Evolutionary conservation across 2,113 vertebrate genomes (phyloP).

Genomic region (Miniopterus natalensis): DNA sequence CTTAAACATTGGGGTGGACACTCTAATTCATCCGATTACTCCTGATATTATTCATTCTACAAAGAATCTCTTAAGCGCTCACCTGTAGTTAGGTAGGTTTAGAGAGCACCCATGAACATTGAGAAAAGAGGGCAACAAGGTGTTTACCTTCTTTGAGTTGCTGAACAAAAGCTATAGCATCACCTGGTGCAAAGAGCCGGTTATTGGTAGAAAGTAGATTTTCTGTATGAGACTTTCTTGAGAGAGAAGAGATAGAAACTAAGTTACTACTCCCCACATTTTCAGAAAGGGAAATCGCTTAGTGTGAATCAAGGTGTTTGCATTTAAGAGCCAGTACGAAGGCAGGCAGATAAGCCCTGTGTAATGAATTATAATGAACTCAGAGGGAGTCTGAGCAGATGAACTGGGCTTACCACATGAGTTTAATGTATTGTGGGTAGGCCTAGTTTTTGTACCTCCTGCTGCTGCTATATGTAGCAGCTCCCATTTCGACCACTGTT

Average conservation of each 20-base stretch:
- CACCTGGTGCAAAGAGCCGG: neutral
- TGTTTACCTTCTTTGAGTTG: constrained; percentile 26
- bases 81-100: neutral
- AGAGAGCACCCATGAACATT: neutral
- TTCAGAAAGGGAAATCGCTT: neutral
- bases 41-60: neutral
- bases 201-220: neutral
- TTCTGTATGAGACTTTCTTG: neutral
- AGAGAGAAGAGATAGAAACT: neutral
- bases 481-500: neutral
- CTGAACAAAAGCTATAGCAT: neutral
- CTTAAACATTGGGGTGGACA: neutral
- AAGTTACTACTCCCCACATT: neutral
- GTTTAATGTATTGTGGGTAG: neutral
- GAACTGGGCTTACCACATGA: neutral
- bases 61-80: neutral
- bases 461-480: neutral
- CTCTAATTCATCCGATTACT: neutral
- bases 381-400: neutral
- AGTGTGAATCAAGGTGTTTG: neutral
- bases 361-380: neutral
- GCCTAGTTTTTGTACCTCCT: neutral
- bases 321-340: neutral
- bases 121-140: neutral
- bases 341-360: neutral